phyloP scores from a whole-genome alignment of 2,113 vertebrate genomes.

The Pygoscelis antarcticus region DNA sequence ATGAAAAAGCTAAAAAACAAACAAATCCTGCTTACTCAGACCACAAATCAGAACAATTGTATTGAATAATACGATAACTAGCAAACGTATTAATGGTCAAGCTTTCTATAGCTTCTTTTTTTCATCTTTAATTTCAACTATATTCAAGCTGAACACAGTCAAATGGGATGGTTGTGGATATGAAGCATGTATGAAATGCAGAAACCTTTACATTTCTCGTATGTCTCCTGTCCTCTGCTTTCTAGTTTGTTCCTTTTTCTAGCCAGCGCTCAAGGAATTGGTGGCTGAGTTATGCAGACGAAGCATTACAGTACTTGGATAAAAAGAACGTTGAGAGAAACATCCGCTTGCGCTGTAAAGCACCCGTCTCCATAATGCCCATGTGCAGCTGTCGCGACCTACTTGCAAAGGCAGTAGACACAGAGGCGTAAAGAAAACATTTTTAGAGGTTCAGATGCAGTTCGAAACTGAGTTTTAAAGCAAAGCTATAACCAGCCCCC shows the following conservation, averaged over 20 bases:
- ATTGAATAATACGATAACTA: neutral
- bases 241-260: neutral
- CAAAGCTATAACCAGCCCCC: neutral
- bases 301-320: neutral
- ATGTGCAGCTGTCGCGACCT: fast-evolving
- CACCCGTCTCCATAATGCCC: fast-evolving
- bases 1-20: neutral
- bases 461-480: neutral
- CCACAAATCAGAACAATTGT: neutral
- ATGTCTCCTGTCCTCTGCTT: neutral
- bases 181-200: neutral
- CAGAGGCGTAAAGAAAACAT: neutral
- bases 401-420: neutral
- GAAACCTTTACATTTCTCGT: neutral
- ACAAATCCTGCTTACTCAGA: neutral
- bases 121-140: neutral
- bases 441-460: neutral
- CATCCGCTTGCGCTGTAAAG: neutral
- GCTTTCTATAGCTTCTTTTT: neutral
- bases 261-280: neutral
- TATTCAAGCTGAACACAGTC: neutral
- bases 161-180: neutral
- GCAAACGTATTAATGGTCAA: fast-evolving
- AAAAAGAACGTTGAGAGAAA: neutral
- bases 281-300: neutral